These are phyloP conservation scores for Sturmia bella DNA, from an alignment of 2,888 invertebrate genomes.

Conservation along the genomic window DNA sequence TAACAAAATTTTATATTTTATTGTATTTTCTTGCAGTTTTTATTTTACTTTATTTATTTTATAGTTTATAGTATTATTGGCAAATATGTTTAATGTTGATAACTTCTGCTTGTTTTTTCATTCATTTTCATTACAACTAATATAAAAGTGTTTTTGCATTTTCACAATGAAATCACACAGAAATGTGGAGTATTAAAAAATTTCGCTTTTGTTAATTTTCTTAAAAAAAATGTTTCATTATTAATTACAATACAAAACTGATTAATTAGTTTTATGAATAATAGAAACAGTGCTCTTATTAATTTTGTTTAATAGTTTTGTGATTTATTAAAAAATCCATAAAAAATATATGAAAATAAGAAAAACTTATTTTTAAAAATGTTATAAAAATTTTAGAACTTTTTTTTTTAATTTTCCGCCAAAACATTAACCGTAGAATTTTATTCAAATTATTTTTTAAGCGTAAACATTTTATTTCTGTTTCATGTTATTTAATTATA, in stretches of 20 bases:
- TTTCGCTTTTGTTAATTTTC: conserved; percentile 26
- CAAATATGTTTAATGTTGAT: conserved; percentile 56
- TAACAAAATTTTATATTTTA: conserved; percentile 65
- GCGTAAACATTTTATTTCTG: conserved; percentile 50
- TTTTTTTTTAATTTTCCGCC: not conserved
- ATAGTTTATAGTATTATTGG: conserved; percentile 60
- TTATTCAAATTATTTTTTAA: conserved; percentile 39
- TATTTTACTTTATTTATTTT: conserved; percentile 37
- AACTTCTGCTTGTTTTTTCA: conserved; percentile 34
- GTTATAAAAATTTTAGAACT: conserved; percentile 18
- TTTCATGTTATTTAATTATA: conserved; percentile 3
- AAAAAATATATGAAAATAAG: conserved; percentile 17
- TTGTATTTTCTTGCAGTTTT: conserved; percentile 50
- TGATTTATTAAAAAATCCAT: conserved; percentile 15
- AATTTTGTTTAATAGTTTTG: not conserved
- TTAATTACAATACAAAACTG: conserved; percentile 42
- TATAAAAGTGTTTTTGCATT: conserved; percentile 47
- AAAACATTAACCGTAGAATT: conserved; percentile 20
- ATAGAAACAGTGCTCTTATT: conserved; percentile 47
- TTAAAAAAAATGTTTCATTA: conserved; percentile 51
- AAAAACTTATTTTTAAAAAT: conserved; percentile 28
- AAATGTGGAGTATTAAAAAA: conserved; percentile 65
- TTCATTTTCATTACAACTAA: conserved; percentile 51
- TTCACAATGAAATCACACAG: conserved; percentile 68
- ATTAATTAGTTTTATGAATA: conserved; percentile 36